Evolutionary conservation across 2,888 invertebrate genomes (phyloP).

Genomic region (Ditylenchus weischeri): DNA sequence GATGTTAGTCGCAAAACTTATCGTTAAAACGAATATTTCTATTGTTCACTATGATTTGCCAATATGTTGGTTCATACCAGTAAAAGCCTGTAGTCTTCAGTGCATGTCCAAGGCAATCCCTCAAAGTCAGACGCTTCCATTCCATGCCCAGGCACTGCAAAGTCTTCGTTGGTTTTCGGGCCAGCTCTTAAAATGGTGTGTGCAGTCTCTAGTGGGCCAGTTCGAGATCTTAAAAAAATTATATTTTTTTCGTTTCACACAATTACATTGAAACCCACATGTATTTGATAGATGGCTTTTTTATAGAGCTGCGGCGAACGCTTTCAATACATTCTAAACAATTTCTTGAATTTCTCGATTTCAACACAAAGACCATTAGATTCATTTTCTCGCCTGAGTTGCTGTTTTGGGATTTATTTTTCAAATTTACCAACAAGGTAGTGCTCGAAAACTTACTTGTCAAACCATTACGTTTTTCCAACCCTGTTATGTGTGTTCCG

Average conservation of each 20-base stretch:
- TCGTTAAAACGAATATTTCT: too few relatives aligned
- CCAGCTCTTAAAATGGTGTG: constrained; percentile 1
- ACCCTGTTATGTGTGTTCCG: too few relatives aligned
- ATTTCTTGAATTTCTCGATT: not conserved
- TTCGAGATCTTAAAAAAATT: not conserved
- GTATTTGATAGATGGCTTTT: constrained; percentile 4
- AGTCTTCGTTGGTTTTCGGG: not conserved
- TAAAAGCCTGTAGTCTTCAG: constrained; percentile 83
- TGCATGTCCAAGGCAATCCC: constrained; percentile 81
- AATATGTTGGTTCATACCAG: constrained; percentile 65
- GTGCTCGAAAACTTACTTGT: too few relatives aligned
- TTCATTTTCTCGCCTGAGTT: too few relatives aligned
- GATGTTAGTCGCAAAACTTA: too few relatives aligned
- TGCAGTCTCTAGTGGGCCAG: not conserved
- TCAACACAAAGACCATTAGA: too few relatives aligned
- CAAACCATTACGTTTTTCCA: too few relatives aligned
- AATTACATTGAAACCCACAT: not conserved
- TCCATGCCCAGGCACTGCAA: not conserved
- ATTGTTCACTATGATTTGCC: too few relatives aligned
- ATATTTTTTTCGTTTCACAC: not conserved
- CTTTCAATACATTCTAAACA: constrained; percentile 8
- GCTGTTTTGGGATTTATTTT: too few relatives aligned
- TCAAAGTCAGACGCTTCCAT: constrained; percentile 60
- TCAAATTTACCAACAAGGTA: too few relatives aligned
- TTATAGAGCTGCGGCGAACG: constrained; percentile 3